Evolutionary conservation across 1,140 invertebrate genomes (phyloP).

Genomic region (Lepeophtheirus salmonis): DNA sequence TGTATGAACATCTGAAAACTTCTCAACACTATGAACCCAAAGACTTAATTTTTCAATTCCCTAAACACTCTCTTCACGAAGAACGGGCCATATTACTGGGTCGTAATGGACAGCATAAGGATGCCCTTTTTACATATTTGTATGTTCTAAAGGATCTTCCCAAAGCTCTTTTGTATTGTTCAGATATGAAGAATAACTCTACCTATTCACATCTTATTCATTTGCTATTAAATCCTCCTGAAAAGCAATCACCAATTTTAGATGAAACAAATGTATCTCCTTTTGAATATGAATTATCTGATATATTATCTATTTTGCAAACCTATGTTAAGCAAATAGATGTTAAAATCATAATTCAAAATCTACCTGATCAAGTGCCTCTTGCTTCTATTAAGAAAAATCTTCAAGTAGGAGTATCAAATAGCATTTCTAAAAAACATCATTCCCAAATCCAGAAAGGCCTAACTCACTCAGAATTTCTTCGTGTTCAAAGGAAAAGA

Average conservation of each 20-base stretch:
- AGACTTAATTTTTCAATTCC: constrained; percentile 67
- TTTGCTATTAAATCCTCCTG: constrained; percentile 37
- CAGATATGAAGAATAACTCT: not conserved
- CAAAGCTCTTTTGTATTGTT: constrained; percentile 66
- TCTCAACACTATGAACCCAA: constrained; percentile 69
- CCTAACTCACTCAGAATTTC: constrained; percentile 21
- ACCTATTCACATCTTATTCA: constrained; percentile 32
- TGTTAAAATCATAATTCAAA: constrained; percentile 4
- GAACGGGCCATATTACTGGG: constrained; percentile 81
- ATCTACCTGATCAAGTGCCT: not conserved
- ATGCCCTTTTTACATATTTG: constrained; percentile 78
- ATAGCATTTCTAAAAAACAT: constrained; percentile 20
- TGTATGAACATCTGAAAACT: constrained; percentile 38
- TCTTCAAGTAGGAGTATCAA: constrained; percentile 10
- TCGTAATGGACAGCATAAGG: constrained; percentile 63
- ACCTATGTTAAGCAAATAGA: constrained; percentile 18
- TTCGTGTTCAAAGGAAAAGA: constrained; percentile 51
- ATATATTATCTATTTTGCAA: constrained; percentile 19
- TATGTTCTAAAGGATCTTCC: constrained; percentile 53
- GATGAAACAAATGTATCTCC: not conserved
- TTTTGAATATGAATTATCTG: not conserved
- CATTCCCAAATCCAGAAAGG: constrained; percentile 21
- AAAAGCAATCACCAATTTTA: constrained; percentile 19
- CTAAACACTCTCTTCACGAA: constrained; percentile 62
- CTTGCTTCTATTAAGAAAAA: not conserved